Conservation (phyloP, 2,888 invertebrate genomes). For the Drosophila subquinaria region DNA sequence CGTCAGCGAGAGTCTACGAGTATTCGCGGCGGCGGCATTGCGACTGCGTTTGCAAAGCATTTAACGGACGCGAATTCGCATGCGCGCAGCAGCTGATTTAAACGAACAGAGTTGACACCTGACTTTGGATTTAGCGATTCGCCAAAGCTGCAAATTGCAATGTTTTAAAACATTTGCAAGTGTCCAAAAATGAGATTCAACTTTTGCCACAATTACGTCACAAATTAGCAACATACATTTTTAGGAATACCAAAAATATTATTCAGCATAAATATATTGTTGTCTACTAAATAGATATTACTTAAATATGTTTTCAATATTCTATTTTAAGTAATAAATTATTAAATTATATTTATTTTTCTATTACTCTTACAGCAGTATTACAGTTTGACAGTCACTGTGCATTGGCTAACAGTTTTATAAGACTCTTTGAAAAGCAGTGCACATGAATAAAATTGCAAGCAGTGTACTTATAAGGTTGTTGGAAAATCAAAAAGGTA, state of each 20-base stretch:
- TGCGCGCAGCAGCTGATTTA: slow-evolving; percentile 60
- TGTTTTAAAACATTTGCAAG: too few species aligned
- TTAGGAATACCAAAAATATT: background rate
- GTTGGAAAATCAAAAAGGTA: background rate
- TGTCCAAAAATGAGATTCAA: background rate
- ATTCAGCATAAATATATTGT: background rate
- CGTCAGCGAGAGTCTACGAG: slow-evolving; percentile 12
- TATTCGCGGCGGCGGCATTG: slow-evolving; percentile 58
- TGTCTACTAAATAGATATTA: background rate
- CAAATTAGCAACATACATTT: too few species aligned
- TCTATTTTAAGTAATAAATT: background rate
- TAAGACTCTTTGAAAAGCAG: too few species aligned
- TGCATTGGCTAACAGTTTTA: background rate
- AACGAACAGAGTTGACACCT: slow-evolving; percentile 38
- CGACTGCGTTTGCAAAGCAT: slow-evolving; percentile 63
- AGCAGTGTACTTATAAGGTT: slow-evolving; percentile 21
- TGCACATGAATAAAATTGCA: background rate
- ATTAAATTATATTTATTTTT: background rate
- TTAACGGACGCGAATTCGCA: slow-evolving; percentile 54
- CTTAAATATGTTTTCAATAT: background rate
- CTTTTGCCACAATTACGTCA: background rate
- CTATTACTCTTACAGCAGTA: background rate
- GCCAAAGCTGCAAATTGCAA: background rate
- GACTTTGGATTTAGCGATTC: background rate
- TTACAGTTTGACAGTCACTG: slow-evolving; percentile 21